These are phyloP conservation scores for Euleptes europaea DNA, from an alignment of 2,113 vertebrate species.

Conservation along the genomic window DNA sequence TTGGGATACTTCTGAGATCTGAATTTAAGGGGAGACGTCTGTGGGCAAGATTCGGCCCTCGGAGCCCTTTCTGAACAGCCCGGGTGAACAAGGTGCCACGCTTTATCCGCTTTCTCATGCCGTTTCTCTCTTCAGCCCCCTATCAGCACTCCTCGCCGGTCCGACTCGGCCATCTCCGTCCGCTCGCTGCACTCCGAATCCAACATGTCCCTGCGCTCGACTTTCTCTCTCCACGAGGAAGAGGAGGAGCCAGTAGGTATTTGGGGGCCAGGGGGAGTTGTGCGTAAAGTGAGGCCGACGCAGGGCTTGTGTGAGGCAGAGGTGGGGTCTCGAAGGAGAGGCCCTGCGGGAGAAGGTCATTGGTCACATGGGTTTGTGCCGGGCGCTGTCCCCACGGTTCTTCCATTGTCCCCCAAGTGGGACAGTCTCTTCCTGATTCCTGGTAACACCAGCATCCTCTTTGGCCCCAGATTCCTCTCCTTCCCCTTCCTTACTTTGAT, in stretches of 20 bases:
- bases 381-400: too few species aligned
- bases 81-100: not conserved
- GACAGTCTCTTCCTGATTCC: too few species aligned
- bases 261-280: constrained; percentile 13
- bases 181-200: constrained; percentile 96
- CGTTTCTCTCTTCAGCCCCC: constrained; percentile 70
- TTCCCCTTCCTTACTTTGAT: not conserved
- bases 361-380: too few species aligned
- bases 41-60: not conserved
- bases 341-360: too few species aligned
- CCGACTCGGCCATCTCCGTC: constrained; percentile 94
- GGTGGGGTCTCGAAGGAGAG: too few species aligned
- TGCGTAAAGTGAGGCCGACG: constrained; percentile 26
- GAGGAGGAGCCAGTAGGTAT: constrained; percentile 93
- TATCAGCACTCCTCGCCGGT: constrained; percentile 90
- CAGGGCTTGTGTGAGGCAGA: not conserved
- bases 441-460: not conserved
- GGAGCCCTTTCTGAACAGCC: not conserved
- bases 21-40: not conserved
- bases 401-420: too few species aligned
- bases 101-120: not conserved
- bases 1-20: not conserved
- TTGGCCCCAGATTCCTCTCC: too few species aligned
- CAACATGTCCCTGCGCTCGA: constrained; percentile 97
- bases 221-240: constrained; percentile 96